phyloP scores from a whole-genome alignment of 2,888 invertebrate genomes.

The Hybos culiciformis region DNA sequence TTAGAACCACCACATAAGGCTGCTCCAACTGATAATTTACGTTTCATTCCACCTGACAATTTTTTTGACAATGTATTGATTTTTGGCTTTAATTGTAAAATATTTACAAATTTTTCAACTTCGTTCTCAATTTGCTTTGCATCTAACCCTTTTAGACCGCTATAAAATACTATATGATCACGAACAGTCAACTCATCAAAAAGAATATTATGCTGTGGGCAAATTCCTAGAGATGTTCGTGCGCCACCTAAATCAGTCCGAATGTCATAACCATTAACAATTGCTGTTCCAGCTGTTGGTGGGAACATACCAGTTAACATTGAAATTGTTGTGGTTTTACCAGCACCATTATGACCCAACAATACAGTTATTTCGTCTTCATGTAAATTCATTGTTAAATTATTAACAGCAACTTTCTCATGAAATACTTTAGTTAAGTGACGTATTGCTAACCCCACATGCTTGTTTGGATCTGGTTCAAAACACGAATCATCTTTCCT shows the following conservation, averaged over 20 bases:
- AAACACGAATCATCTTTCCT: slow-evolving; percentile 11
- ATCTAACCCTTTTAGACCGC: slow-evolving; percentile 49
- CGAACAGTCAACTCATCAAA: slow-evolving; percentile 63
- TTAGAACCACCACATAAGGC: slow-evolving; percentile 59
- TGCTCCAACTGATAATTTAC: slow-evolving; percentile 56
- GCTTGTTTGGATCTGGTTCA: slow-evolving; percentile 38
- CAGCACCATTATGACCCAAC: slow-evolving; percentile 56
- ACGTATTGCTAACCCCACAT: slow-evolving; percentile 39
- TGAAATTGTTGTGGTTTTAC: slow-evolving; percentile 82
- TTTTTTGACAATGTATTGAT: slow-evolving; percentile 40
- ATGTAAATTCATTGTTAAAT: slow-evolving; percentile 61
- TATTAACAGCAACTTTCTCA: slow-evolving; percentile 41
- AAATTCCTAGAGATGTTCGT: slow-evolving; percentile 54
- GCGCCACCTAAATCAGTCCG: slow-evolving; percentile 43
- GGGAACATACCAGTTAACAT: slow-evolving; percentile 69
- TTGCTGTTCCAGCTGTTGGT: slow-evolving; percentile 50
- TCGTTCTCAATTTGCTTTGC: slow-evolving; percentile 40
- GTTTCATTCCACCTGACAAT: slow-evolving; percentile 55
- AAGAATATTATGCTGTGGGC: slow-evolving; percentile 70
- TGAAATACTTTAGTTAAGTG: slow-evolving; percentile 45
- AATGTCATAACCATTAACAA: slow-evolving; percentile 55
- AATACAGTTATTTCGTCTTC: slow-evolving; percentile 81
- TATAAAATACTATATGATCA: slow-evolving; percentile 70
- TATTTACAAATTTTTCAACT: slow-evolving; percentile 43
- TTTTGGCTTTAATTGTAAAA: slow-evolving; percentile 48